These are phyloP conservation scores for Sylvilagus bachmani DNA, from an alignment of 2,113 vertebrate genomes.

Conservation along the genomic window DNA sequence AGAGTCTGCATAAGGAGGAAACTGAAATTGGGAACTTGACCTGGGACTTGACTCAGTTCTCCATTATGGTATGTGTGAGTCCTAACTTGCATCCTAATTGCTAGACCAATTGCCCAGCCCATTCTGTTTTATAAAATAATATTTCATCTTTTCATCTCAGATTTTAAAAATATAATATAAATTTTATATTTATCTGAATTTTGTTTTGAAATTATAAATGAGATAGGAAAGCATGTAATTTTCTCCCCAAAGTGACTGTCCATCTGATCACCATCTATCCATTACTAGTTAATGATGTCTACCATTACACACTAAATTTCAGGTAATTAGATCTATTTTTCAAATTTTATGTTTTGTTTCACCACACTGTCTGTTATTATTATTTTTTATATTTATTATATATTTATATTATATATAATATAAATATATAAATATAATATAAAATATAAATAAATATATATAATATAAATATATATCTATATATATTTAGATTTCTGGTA, in stretches of 20 bases:
- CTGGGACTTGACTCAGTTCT: no score
- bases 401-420: no score
- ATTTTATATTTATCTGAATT: background rate
- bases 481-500: background rate
- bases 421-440: no score
- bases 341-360: slow-evolving; percentile 2
- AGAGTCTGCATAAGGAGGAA: no score
- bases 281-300: background rate
- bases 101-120: background rate
- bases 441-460: no score
- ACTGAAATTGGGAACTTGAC: no score
- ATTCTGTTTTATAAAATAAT: slow-evolving; percentile 22
- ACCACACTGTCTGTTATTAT: slow-evolving; percentile 37
- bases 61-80: no score
- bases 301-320: background rate
- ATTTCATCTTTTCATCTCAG: background rate
- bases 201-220: slow-evolving; percentile 44
- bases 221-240: background rate
- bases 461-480: no score
- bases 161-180: background rate
- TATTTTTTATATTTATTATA: no score
- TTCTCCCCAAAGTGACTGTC: background rate
- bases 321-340: slow-evolving; percentile 1
- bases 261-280: background rate
- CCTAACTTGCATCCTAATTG: no score